A percentile compares a stretch with the other conserved stretches of the same genome.
Evolutionary conservation across 2,113 vertebrate species (phyloP).

Genomic region (Triplophysa tibetana): DNA sequence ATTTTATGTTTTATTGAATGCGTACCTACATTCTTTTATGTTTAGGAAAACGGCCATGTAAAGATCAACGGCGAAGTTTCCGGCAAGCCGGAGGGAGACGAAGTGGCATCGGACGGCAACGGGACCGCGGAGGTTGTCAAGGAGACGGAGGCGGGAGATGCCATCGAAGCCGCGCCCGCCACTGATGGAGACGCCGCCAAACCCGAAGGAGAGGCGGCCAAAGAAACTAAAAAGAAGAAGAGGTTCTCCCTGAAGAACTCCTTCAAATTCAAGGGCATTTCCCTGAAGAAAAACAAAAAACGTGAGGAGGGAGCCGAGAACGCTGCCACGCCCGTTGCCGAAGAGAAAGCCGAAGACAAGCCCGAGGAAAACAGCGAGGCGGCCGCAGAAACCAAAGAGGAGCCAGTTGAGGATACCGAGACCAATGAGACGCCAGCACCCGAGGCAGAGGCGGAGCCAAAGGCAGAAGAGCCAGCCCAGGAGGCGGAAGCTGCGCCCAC

Average conservation of each 20-base stretch:
- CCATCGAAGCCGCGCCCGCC: conserved; percentile 81
- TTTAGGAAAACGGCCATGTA: conserved; percentile 92
- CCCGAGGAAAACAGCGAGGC: conserved; percentile 74
- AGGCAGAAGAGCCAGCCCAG: conserved; percentile 42
- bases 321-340: conserved; percentile 62
- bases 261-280: conserved; percentile 93
- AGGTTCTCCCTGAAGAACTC: conserved; percentile 92
- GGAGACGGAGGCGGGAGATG: conserved; percentile 74
- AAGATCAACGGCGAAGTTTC: conserved; percentile 89
- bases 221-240: conserved; percentile 92
- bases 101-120: conserved; percentile 73
- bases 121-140: conserved; percentile 76
- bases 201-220: conserved; percentile 72
- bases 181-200: conserved; percentile 63
- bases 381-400: conserved; percentile 73
- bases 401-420: conserved; percentile 61
- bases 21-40: conserved; percentile 8
- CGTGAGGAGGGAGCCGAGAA: conserved; percentile 68
- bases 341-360: conserved; percentile 77
- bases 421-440: conserved; percentile 60
- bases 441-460: conserved; percentile 60
- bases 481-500: conserved; percentile 65
- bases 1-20: background rate
- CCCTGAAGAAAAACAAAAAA: conserved; percentile 88
- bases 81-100: conserved; percentile 80